Evolutionary conservation across 1,140 invertebrate species (phyloP).

Genomic region (Agrypnia vestita): DNA sequence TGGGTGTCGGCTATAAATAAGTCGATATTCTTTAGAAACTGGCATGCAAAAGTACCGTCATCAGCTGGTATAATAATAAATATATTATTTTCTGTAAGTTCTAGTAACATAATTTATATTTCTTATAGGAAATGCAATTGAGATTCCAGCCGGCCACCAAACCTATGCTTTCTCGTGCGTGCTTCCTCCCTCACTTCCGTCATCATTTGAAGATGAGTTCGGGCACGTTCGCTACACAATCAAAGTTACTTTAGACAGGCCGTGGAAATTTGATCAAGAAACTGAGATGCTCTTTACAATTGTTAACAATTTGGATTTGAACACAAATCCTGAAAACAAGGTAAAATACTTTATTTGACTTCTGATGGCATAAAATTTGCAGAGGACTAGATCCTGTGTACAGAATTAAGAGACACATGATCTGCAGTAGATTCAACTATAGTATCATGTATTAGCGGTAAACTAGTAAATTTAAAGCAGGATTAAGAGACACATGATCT

Average conservation of each 20-base stretch:
- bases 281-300: slow-evolving; percentile 89
- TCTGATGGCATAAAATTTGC: too few relatives aligned
- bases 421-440: too few relatives aligned
- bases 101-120: not conserved
- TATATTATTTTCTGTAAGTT: too few relatives aligned
- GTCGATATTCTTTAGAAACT: too few relatives aligned
- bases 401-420: too few relatives aligned
- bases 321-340: slow-evolving; percentile 77
- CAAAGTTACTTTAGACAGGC: slow-evolving; percentile 87
- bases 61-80: too few relatives aligned
- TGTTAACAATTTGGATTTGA: slow-evolving; percentile 87
- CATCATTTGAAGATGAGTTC: slow-evolving; percentile 88
- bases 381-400: too few relatives aligned
- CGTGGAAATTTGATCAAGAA: slow-evolving; percentile 91
- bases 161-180: slow-evolving; percentile 81
- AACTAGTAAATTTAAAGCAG: too few relatives aligned
- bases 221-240: slow-evolving; percentile 88
- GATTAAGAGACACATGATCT: too few relatives aligned
- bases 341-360: slow-evolving; percentile 62
- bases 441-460: too few relatives aligned
- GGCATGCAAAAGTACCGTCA: too few relatives aligned
- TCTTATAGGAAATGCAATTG: slow-evolving; percentile 76
- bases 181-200: slow-evolving; percentile 80
- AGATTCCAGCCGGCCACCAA: slow-evolving; percentile 79
- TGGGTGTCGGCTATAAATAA: too few relatives aligned